Percentiles rank a stretch among this genome's conserved stretches.
Evolutionary conservation across 2,888 invertebrate genomes (phyloP).

Genomic region (Rhamnusium bicolor): DNA sequence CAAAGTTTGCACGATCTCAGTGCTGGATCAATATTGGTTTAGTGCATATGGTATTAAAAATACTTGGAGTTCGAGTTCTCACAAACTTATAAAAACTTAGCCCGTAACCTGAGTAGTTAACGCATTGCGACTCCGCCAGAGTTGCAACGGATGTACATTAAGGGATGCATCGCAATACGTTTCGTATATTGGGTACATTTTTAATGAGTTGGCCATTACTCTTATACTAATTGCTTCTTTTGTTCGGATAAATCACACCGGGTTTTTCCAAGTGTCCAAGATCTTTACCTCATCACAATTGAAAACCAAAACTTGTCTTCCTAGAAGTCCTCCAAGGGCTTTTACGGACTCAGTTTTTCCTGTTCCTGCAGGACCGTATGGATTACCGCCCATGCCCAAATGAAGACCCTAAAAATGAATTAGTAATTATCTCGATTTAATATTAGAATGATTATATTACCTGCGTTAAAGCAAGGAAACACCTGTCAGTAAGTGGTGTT

Average conservation of each 20-base stretch:
- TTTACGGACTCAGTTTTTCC: conserved; percentile 99
- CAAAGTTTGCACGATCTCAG: too few relatives aligned
- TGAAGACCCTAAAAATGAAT: conserved; percentile 83
- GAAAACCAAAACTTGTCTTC: conserved; percentile 94
- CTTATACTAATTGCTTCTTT: too few relatives aligned
- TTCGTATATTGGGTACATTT: too few relatives aligned
- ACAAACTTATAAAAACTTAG: too few relatives aligned
- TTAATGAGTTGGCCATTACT: too few relatives aligned
- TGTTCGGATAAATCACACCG: too few relatives aligned
- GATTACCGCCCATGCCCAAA: conserved; percentile 97
- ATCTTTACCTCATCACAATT: conserved; percentile 93
- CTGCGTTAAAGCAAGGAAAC: conserved; percentile 97
- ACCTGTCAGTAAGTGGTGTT: conserved; percentile 96
- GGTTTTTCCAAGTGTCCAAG: neutral
- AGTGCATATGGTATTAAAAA: too few relatives aligned
- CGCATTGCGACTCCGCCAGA: too few relatives aligned
- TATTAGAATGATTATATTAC: conserved; percentile 65
- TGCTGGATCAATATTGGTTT: too few relatives aligned
- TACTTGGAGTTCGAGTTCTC: too few relatives aligned
- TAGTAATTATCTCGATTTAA: neutral
- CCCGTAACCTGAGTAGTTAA: too few relatives aligned
- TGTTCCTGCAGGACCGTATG: conserved; percentile 99
- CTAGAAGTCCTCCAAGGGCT: conserved; percentile 91
- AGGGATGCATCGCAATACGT: neutral
- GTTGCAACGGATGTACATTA: too few relatives aligned